phyloP scores from a whole-genome alignment of 2,888 invertebrate genomes.

The Agapostemon virescens region DNA sequence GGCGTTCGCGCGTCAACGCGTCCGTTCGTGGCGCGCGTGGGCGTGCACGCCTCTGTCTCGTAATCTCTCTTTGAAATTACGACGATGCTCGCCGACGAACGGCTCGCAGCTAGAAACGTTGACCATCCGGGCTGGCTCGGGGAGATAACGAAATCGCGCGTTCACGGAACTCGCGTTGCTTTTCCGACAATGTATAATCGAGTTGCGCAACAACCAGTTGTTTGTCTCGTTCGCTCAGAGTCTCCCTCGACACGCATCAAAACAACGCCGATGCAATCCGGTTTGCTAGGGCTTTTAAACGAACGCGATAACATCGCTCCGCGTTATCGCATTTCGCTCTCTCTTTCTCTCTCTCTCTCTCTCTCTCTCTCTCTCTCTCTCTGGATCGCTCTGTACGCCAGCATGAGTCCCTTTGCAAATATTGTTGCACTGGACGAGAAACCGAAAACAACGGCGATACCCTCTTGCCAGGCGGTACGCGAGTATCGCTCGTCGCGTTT shows the following conservation, averaged over 20 bases:
- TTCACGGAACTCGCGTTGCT: background rate
- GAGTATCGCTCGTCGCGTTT: background rate
- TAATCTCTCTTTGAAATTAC: background rate
- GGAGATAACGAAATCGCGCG: background rate
- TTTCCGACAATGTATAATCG: background rate
- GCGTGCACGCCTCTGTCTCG: too few relatives aligned
- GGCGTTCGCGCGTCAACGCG: background rate
- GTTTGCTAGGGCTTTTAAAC: background rate
- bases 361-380: too few relatives aligned
- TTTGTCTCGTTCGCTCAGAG: constrained; percentile 19
- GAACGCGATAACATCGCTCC: constrained; percentile 37
- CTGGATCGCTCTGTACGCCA: background rate
- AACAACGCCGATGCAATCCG: constrained; percentile 9
- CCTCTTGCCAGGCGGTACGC: background rate
- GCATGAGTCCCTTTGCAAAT: background rate
- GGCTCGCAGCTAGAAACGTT: background rate
- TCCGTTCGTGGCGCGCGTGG: too few relatives aligned
- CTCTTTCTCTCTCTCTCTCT: too few relatives aligned
- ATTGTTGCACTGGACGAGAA: background rate
- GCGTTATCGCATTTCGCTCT: background rate
- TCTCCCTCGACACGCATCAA: constrained; percentile 4
- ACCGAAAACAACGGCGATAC: constrained; percentile 3
- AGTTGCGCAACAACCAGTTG: constrained; percentile 33
- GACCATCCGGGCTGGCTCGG: background rate
- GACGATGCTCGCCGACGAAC: background rate